Evolutionary conservation across 2,113 vertebrate species (phyloP).

Genomic region (Sylvilagus bachmani): DNA sequence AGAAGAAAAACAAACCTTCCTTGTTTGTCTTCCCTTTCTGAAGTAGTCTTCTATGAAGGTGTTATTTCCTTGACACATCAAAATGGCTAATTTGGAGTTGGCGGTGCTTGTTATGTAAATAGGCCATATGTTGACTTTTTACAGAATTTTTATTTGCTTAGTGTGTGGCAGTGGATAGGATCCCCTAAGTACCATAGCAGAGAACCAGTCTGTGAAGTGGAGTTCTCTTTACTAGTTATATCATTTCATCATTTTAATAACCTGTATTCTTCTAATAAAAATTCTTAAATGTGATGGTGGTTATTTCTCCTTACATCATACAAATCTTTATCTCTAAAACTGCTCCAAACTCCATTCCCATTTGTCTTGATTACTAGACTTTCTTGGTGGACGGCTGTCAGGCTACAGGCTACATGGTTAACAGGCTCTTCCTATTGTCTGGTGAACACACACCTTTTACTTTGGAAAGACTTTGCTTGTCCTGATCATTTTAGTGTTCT

Average conservation of each 20-base stretch:
- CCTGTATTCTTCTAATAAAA: slow-evolving; percentile 14
- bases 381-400: background rate
- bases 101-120: slow-evolving; percentile 76
- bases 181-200: slow-evolving; percentile 23
- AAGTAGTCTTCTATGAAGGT: slow-evolving; percentile 67
- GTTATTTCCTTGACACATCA: slow-evolving; percentile 78
- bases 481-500: background rate
- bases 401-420: background rate
- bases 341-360: background rate
- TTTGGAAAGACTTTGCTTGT: background rate
- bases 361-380: slow-evolving; percentile 6
- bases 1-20: slow-evolving; percentile 56
- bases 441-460: slow-evolving; percentile 18
- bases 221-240: background rate
- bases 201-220: slow-evolving; percentile 46
- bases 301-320: background rate
- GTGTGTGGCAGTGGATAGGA: slow-evolving; percentile 23
- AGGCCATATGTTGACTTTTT: slow-evolving; percentile 75
- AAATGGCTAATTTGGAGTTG: slow-evolving; percentile 75
- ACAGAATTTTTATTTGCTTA: slow-evolving; percentile 9
- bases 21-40: slow-evolving; percentile 8
- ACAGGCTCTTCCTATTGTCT: background rate
- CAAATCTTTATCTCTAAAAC: background rate
- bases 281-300: background rate
- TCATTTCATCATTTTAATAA: slow-evolving; percentile 24